A percentile compares a stretch with the other conserved stretches of the same genome.
Conservation (phyloP, 2,113 vertebrate genomes). For the Stomatorhinus ivindoensis region DNA sequence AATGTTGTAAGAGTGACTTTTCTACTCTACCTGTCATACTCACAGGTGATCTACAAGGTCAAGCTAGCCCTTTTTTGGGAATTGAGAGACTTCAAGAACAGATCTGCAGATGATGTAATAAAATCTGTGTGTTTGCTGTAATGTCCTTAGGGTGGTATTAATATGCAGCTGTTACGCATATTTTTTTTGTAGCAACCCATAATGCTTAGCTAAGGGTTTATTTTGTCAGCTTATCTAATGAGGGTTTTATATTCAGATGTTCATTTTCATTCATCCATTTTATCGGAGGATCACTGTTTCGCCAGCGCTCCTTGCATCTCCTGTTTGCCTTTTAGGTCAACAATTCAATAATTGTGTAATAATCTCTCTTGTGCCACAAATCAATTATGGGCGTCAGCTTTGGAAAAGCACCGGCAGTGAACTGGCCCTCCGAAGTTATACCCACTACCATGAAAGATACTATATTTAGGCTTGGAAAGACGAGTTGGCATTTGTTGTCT, state of each 20-base stretch:
- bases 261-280: not conserved
- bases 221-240: conserved; percentile 11
- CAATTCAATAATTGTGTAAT: not conserved
- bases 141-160: not conserved
- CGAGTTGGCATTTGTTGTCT: not conserved
- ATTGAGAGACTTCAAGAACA: not conserved
- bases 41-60: not conserved
- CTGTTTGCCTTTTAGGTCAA: not conserved
- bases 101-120: conserved; percentile 9
- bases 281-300: not conserved
- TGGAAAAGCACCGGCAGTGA: not conserved
- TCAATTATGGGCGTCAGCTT: not conserved
- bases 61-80: not conserved
- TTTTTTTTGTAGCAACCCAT: not conserved
- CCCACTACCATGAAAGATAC: not conserved
- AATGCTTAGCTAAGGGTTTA: not conserved
- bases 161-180: not conserved
- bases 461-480: not conserved
- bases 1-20: not conserved
- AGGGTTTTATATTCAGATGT: not conserved
- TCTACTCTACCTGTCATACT: not conserved
- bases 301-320: not conserved
- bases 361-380: not conserved
- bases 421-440: not conserved
- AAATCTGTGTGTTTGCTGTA: not conserved